Evolutionary conservation across 2,113 vertebrate species (phyloP), one percentile per base, ranked within the genome.

Genomic region (Zeus faber): DNA sequence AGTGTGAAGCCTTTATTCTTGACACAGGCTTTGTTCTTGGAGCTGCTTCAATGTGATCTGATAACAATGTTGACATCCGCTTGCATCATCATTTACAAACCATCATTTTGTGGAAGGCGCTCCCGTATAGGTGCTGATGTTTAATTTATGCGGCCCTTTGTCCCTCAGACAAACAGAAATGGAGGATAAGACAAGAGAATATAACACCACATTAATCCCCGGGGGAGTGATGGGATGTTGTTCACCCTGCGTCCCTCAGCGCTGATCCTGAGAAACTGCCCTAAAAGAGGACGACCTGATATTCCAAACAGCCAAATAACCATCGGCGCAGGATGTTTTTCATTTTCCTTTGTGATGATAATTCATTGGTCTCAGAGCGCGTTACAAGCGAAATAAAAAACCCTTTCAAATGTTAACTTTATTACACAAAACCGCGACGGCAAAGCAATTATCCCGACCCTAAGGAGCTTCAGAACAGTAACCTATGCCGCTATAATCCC

Each of bases 401-500:
- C n/a, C n/a, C n/a, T n/a, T n/a, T n/a, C n/a, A n/a, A n/a, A n/a
- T n/a, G n/a, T n/a, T n/a, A n/a, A n/a, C n/a, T n/a, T n/a, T n/a
- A n/a, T n/a, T n/a, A n/a, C n/a, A n/a, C n/a, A 65, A 81, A 77
- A 71, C 54, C 16, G 39, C 33, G 1, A 29, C 26, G 64, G 78
- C 79, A 77, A 69, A 37, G 33, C 33, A 11, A 14, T 37, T 14
- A 37, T 37, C 33, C 13, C n/a, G 11, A 37, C 45, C 64, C 67
- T 73, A 70, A 67, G 67, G 79, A 75, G 58, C 65, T 56, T 31
- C 29, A n/a, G 62, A 69, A 76, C 65, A 62, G 47, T 67, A 76
- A 73, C 74, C 72, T 80, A 46, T 25, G 54, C 64, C 11, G 23
- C 8, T 26, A 26, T 79, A 76, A 85, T 84, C 74, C 76, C 9